phyloP scores from a whole-genome alignment of 2,888 invertebrate genomes.

The Teleogryllus oceanicus region DNA sequence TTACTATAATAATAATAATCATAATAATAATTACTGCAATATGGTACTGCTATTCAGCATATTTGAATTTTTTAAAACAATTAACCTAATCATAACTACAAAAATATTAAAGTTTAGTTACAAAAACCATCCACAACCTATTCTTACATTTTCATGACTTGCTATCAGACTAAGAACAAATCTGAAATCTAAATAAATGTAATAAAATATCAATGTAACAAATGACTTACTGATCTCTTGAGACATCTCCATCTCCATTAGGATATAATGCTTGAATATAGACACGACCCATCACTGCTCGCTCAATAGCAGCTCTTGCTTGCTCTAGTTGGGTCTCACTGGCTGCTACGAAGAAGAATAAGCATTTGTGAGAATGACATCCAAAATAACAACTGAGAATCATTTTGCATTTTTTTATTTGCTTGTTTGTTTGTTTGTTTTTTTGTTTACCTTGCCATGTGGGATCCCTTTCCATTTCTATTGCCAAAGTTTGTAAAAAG shows the following conservation, averaged over 20 bases:
- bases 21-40: too few relatives aligned
- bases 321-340: slow-evolving; percentile 67
- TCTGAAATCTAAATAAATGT: too few relatives aligned
- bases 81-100: too few relatives aligned
- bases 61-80: too few relatives aligned
- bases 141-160: too few relatives aligned
- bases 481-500: slow-evolving; percentile 68
- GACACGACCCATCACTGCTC: slow-evolving; percentile 85
- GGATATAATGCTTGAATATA: slow-evolving; percentile 94
- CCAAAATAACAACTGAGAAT: too few relatives aligned
- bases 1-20: too few relatives aligned
- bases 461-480: slow-evolving; percentile 66
- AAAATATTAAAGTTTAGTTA: too few relatives aligned
- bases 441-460: slow-evolving; percentile 64
- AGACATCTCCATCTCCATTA: slow-evolving; percentile 92
- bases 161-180: too few relatives aligned
- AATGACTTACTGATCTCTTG: slow-evolving; percentile 75
- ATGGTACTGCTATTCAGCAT: too few relatives aligned
- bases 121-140: too few relatives aligned
- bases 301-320: slow-evolving; percentile 79
- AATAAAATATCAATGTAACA: slow-evolving; percentile 22
- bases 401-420: background rate
- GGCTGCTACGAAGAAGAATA: slow-evolving; percentile 54
- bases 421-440: background rate
- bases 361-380: too few relatives aligned